These are phyloP conservation scores for Ceratoteleas bidentatus DNA, from an alignment of 1,140 invertebrate genomes.

Conservation along the genomic window DNA sequence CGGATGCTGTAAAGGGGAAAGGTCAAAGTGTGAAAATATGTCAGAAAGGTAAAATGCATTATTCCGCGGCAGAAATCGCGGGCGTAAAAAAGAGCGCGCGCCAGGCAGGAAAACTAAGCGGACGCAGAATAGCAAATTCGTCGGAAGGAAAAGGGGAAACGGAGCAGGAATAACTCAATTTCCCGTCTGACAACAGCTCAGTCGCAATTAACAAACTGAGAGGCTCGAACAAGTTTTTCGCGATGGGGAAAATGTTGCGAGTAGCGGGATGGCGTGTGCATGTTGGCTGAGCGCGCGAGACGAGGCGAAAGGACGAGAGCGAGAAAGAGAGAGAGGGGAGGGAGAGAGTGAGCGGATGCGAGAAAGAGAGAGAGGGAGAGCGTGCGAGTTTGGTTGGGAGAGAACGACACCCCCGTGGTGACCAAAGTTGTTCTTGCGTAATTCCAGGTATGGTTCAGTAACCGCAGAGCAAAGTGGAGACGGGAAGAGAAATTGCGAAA, in stretches of 20 bases:
- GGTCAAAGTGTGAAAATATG: conserved; percentile 9
- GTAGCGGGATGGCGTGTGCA: conserved; percentile 23
- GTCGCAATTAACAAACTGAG: conserved; percentile 75
- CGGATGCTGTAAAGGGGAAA: not conserved
- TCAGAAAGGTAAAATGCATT: conserved; percentile 19
- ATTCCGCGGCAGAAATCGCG: conserved; percentile 3
- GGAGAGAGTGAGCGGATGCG: conserved; percentile 21
- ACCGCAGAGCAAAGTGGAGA: conserved; percentile 98
- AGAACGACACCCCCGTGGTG: conserved; percentile 35
- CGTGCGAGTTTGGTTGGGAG: conserved; percentile 44
- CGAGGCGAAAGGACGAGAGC: no score
- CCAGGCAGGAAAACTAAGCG: conserved; percentile 26
- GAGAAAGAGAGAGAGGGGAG: conserved; percentile 19
- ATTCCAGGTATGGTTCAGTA: conserved; percentile 98
- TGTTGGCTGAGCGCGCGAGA: conserved; percentile 18
- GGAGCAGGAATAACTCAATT: conserved; percentile 73
- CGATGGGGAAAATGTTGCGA: conserved; percentile 43
- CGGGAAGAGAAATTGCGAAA: conserved; percentile 98
- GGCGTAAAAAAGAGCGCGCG: not conserved
- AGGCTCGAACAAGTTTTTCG: conserved; percentile 44
- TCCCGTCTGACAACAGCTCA: conserved; percentile 72
- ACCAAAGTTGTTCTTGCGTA: conserved; percentile 45
- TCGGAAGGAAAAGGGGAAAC: conserved; percentile 58
- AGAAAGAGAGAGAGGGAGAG: conserved; percentile 42
- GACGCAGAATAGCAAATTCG: conserved; percentile 47